Evolutionary conservation across 2,113 vertebrate species (phyloP).

Genomic region (Hipposideros armiger): DNA sequence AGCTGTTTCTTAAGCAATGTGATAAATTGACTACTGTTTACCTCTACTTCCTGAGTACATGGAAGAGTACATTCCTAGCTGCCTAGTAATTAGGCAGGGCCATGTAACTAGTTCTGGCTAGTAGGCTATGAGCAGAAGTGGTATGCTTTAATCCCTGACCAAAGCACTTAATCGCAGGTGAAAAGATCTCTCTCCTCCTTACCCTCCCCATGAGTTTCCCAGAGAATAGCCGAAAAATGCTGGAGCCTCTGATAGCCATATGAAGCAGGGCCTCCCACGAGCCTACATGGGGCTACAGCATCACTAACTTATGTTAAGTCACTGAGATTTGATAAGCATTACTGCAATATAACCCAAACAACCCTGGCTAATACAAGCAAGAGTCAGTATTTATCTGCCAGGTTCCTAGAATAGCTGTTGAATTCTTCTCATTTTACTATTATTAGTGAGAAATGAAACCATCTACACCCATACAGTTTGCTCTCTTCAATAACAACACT

Average conservation of each 20-base stretch:
- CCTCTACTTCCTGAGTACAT: not conserved
- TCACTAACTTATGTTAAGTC: not conserved
- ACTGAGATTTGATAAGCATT: not conserved
- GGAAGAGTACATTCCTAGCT: not conserved
- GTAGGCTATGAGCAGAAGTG: not conserved
- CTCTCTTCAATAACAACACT: not conserved
- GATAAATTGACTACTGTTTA: not conserved
- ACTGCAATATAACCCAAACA: not conserved
- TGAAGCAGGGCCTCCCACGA: not conserved
- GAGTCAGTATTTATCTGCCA: not conserved
- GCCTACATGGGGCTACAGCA: not conserved
- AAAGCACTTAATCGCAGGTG: not conserved
- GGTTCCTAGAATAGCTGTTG: not conserved
- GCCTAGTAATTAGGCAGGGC: not conserved
- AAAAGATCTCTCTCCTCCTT: not conserved
- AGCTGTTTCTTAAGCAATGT: not conserved
- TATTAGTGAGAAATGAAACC: slow-evolving; percentile 37
- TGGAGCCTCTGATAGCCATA: not conserved
- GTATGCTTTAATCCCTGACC: not conserved
- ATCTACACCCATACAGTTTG: not conserved
- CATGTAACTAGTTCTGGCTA: not conserved
- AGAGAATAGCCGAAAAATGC: not conserved
- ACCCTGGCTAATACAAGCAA: not conserved
- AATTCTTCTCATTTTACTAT: slow-evolving; percentile 38
- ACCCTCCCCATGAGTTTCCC: not conserved